Base-by-base conservation (phyloP, 2,888 invertebrate species). In the Ormia ochracea region DNA sequence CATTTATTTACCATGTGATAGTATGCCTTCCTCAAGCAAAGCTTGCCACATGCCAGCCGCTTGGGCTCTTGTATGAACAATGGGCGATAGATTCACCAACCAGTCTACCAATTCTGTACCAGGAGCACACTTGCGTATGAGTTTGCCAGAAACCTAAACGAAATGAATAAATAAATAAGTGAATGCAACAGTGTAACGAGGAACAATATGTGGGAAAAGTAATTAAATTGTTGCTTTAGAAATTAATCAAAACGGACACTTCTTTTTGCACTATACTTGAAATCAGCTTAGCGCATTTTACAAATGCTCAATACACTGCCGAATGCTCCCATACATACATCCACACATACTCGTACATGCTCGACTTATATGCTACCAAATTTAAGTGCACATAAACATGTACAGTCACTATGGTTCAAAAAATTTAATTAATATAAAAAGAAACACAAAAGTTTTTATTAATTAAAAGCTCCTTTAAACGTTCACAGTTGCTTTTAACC, bases 11-110 rank as follows among this genome's bases (percentile, higher is more conserved):
- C 95, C 94, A 88, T 95, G 94, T 63, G 92, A 91, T 82, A 96
- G 91, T 79, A 95, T 93, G 54, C 94, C 94, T 89, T 95, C 94
- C 88, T 96, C 96, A 43, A 96, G 90, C 66, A 96, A 90, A 0
- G 94, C 94, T 88, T 96, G 96, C 94, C 95, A 96, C 94, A 96
- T 95, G 80, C 94, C 95, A 58, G 93, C 92, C 61, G 94, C 94
- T 87, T 94, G 94, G 82, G 92, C 91, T 79, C 95, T 90, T 28
- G 91, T 91, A 84, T 93, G 93, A 12, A 93, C 93, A 82, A 91
- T 91, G 69, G 92, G 90, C 61, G 93, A 92, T 83, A 94, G 90
- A 83, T 92, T 91, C 83, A 94, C 89, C 80, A 96, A 88, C 95
- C 95, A 96, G 88, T 95, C 95, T 52, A 95, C 94, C 89, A 96